Conservation (phyloP, 2,888 invertebrate genomes). For the Tachina grossa region DNA sequence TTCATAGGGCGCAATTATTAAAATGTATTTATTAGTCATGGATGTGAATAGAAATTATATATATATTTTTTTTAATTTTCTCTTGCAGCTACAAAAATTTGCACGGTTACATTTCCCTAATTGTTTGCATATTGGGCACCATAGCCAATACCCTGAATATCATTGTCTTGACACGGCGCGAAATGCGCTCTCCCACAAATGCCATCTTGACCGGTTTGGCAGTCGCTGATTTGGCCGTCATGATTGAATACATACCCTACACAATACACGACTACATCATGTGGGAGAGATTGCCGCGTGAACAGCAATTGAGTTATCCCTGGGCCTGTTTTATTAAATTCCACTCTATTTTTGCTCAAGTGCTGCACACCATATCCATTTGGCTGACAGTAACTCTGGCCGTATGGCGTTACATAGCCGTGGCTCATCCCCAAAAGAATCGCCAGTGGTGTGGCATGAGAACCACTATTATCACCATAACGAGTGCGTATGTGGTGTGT, state of each 20-base stretch:
- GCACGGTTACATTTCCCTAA: conserved; percentile 93
- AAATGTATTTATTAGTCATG: too few relatives aligned
- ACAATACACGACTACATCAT: conserved; percentile 91
- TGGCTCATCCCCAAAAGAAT: conserved; percentile 91
- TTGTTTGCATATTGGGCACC: conserved; percentile 95
- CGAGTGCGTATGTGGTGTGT: conserved; percentile 91
- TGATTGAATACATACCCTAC: conserved; percentile 96
- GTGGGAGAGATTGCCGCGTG: conserved; percentile 82
- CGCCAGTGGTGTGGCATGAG: conserved; percentile 91
- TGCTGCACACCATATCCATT: conserved; percentile 94
- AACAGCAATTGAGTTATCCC: conserved; percentile 86
- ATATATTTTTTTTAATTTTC: neutral
- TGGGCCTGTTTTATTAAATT: conserved; percentile 94
- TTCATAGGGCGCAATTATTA: too few relatives aligned
- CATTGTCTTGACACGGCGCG: conserved; percentile 92
- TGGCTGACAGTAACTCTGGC: conserved; percentile 96
- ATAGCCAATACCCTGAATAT: conserved; percentile 96
- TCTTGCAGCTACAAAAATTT: conserved; percentile 86
- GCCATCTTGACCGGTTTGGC: conserved; percentile 95
- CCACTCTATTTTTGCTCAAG: conserved; percentile 94
- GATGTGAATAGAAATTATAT: too few relatives aligned
- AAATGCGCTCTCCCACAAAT: conserved; percentile 96
- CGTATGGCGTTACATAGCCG: conserved; percentile 95
- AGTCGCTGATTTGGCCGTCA: conserved; percentile 95
- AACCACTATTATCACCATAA: conserved; percentile 89